These are phyloP conservation scores for Lates calcarifer DNA, from an alignment of 2,113 vertebrate genomes.

Conservation along the genomic window DNA sequence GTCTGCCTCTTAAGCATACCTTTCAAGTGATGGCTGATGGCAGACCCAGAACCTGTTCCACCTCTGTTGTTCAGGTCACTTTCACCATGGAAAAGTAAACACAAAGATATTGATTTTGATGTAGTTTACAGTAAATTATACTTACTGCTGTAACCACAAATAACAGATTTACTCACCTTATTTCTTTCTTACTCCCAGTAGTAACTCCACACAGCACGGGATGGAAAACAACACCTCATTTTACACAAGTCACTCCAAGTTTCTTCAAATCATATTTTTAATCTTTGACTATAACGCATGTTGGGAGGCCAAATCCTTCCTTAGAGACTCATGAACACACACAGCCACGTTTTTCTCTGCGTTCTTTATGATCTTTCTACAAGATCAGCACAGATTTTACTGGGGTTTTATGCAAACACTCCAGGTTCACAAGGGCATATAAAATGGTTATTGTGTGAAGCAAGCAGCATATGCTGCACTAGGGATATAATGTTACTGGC, in stretches of 20 bases:
- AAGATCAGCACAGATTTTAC: constrained; percentile 54
- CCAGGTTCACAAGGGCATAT: constrained; percentile 58
- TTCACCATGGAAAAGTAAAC: constrained; percentile 20
- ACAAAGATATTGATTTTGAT: not conserved
- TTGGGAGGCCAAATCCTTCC: constrained; percentile 27
- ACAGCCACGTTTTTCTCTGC: constrained; percentile 35
- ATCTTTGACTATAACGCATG: constrained; percentile 7
- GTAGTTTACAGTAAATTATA: not conserved
- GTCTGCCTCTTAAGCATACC: constrained; percentile 52
- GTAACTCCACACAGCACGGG: not conserved
- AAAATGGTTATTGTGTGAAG: constrained; percentile 59
- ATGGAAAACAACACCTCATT: constrained; percentile 32
- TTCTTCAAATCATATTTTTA: constrained; percentile 18
- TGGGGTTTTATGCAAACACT: constrained; percentile 53
- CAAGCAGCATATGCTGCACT: constrained; percentile 35
- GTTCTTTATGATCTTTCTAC: constrained; percentile 39
- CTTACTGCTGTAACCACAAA: not conserved
- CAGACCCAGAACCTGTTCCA: constrained; percentile 23
- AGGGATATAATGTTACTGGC: constrained; percentile 57
- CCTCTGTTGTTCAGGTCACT: constrained; percentile 21
- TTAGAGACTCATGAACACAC: constrained; percentile 24
- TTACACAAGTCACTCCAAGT: not conserved
- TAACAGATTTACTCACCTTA: not conserved
- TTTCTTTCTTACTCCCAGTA: not conserved
- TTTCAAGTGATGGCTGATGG: not conserved